These are phyloP conservation scores for Gadopsis marmoratus DNA, from an alignment of 2,797 vertebrate species.

Conservation along the genomic window DNA sequence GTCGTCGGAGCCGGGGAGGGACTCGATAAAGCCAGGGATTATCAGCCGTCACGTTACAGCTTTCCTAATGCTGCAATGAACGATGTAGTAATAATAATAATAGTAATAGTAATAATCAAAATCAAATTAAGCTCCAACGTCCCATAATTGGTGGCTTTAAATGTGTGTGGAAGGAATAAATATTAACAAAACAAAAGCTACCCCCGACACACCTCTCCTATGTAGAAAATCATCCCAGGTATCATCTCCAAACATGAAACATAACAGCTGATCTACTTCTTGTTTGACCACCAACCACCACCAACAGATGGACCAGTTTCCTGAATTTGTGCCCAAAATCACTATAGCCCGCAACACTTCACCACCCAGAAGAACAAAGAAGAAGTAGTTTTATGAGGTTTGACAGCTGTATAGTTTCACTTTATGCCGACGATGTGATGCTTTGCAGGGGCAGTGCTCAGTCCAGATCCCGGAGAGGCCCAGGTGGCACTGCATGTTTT, in stretches of 20 bases:
- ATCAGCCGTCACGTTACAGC: background rate
- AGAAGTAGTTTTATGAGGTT: background rate
- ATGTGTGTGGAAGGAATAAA: background rate
- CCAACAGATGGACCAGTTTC: background rate
- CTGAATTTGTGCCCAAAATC: background rate
- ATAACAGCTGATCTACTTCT: background rate
- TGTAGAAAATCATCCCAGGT: background rate
- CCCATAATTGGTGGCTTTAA: slow-evolving; percentile 9
- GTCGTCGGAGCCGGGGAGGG: no score
- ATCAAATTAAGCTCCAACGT: background rate
- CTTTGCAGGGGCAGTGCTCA: background rate
- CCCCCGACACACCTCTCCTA: background rate
- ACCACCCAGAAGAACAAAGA: background rate
- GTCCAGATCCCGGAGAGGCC: no score
- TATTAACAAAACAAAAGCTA: background rate
- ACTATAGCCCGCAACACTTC: background rate
- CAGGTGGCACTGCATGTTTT: background rate
- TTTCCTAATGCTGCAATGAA: slow-evolving; percentile 13
- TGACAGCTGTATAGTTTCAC: background rate
- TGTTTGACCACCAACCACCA: background rate
- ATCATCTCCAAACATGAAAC: background rate
- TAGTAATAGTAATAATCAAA: slow-evolving; percentile 3
- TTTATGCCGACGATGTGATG: background rate
- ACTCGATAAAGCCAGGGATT: no score
- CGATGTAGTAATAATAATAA: background rate